Conservation (phyloP, 92 coral and sea anemone genomes). For the Phenganax marumi region DNA sequence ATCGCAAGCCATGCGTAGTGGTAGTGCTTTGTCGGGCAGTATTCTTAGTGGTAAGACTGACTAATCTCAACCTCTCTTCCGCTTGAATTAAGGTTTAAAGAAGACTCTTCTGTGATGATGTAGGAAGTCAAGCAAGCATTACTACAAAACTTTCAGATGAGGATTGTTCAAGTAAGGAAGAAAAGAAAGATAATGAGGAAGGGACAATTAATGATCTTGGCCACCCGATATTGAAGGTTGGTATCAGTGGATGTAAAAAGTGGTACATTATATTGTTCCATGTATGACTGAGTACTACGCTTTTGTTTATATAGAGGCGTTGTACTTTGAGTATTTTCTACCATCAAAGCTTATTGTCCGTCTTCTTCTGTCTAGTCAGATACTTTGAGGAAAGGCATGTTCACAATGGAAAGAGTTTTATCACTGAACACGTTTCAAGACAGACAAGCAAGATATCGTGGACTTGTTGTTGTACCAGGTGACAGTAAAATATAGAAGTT, state of each 20-base stretch:
- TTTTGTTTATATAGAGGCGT: too few species aligned
- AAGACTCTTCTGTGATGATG: not conserved
- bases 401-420: slow-evolving; percentile 87
- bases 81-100: not conserved
- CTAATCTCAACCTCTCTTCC: too few species aligned
- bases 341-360: not conserved
- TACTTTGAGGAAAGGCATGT: slow-evolving; percentile 75
- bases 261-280: not conserved
- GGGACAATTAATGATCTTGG: slow-evolving; percentile 1
- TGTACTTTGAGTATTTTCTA: too few species aligned
- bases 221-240: slow-evolving; percentile 29
- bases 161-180: slow-evolving; percentile 18
- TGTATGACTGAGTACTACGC: not conserved
- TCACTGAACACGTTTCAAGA: slow-evolving; percentile 84
- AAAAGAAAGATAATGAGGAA: slow-evolving; percentile 27
- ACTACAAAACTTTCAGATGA: slow-evolving; percentile 35
- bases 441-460: slow-evolving; percentile 92
- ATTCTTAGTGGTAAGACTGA: slow-evolving; percentile 38
- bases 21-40: slow-evolving; percentile 84
- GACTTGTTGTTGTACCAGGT: slow-evolving; percentile 82
- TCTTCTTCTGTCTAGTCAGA: slow-evolving; percentile 68
- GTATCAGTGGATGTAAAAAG: not conserved
- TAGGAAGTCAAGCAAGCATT: slow-evolving; percentile 27
- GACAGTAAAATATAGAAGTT: not conserved
- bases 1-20: slow-evolving; percentile 70